Conservation (phyloP, 2,888 invertebrate species). For the Macrophya alboannulata region DNA sequence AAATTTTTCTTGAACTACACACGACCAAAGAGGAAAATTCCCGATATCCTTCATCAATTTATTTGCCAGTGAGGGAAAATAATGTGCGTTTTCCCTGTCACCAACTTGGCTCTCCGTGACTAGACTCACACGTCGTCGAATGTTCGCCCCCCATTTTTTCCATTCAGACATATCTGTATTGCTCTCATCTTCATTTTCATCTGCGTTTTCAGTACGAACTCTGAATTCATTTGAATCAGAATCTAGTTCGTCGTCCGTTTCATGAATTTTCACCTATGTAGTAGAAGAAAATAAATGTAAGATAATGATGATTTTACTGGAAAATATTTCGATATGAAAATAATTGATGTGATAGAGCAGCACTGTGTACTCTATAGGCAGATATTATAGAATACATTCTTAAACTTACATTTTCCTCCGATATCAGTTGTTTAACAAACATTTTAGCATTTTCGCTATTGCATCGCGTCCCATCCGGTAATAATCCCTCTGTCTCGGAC, state of each 20-base stretch:
- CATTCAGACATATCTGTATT: too few relatives aligned
- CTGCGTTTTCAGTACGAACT: too few relatives aligned
- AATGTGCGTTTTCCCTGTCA: constrained; percentile 49
- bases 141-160: too few relatives aligned
- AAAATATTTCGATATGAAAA: too few relatives aligned
- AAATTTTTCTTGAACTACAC: constrained; percentile 47
- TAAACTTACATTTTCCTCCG: constrained; percentile 25
- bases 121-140: too few relatives aligned
- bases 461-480: neutral
- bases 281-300: neutral
- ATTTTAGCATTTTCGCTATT: constrained; percentile 27
- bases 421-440: constrained; percentile 6
- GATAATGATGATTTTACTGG: too few relatives aligned
- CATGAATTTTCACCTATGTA: too few relatives aligned
- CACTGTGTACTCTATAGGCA: too few relatives aligned
- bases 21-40: constrained; percentile 53
- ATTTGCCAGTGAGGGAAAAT: constrained; percentile 41
- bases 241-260: too few relatives aligned
- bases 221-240: neutral
- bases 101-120: neutral
- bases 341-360: too few relatives aligned
- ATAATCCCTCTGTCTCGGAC: constrained; percentile 40
- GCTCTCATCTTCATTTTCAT: too few relatives aligned
- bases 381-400: neutral
- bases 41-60: constrained; percentile 29